Percentiles rank a stretch among this genome's conserved stretches.
phyloP scores from a whole-genome alignment of 2,113 vertebrate genomes.

The Oreotrochilus melanogaster region DNA sequence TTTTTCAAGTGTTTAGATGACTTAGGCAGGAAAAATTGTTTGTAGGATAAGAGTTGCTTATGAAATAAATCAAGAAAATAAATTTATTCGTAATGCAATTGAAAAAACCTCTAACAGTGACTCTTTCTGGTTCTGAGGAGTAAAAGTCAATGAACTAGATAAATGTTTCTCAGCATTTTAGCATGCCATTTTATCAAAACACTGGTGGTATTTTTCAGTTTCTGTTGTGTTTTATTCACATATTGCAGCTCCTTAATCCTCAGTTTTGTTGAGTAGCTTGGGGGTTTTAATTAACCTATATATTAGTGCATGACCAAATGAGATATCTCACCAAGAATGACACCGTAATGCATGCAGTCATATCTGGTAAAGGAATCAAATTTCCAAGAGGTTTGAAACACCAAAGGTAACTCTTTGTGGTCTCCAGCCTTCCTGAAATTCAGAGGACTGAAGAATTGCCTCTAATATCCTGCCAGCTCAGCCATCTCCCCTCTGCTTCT shows the following conservation, averaged over 20 bases:
- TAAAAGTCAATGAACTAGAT: not conserved
- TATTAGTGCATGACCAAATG: not conserved
- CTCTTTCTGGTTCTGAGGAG: not conserved
- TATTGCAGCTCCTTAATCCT: not conserved
- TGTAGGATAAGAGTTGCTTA: not conserved
- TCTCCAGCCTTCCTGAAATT: not conserved
- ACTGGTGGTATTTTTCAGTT: not conserved
- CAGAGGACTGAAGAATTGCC: not conserved
- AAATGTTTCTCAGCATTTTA: not conserved
- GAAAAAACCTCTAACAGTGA: not conserved
- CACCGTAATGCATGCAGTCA: not conserved
- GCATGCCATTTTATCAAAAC: not conserved
- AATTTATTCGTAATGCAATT: not conserved
- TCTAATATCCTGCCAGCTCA: not conserved
- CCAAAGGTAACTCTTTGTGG: accelerated
- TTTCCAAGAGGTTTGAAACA: not conserved
- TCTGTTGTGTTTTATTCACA: not conserved
- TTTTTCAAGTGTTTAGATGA: not conserved
- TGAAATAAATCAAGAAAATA: conserved; percentile 10
- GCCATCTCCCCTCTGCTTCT: not conserved
- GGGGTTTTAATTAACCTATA: not conserved
- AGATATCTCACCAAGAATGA: not conserved
- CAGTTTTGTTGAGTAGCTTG: not conserved
- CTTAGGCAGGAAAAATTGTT: not conserved
- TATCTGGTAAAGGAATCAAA: not conserved